Base-by-base conservation (phyloP, 2,113 vertebrate genomes). In the Dasyornis broadbenti region DNA sequence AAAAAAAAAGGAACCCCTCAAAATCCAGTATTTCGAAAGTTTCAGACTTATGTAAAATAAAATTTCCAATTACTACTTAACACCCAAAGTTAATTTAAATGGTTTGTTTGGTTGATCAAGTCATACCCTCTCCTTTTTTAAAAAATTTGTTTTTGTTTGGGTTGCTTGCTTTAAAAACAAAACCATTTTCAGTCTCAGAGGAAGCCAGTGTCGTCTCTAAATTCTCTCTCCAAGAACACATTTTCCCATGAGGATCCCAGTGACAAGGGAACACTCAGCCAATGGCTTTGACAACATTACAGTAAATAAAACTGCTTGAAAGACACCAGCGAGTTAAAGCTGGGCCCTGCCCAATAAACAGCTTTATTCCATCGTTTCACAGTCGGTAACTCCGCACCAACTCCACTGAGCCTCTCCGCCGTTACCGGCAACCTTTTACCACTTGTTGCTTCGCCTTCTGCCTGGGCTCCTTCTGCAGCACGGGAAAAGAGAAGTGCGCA, bases 401-500 rank as follows among this genome's bases (percentile, higher is more conserved):
- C 88, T 39, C 45, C 66, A 40, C 15, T 11, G 68, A 39, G 1
- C 33, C 27, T 68, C 76, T 56, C 2, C 5, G 88, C 45, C 40
- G 35, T 59, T 87, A 91, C 30, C 13, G 96, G 86, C 86, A 85
- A 94, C 93, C 64, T 92, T 86, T 84, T 83, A 78, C 49, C 80
- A 92, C 92, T 96, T 91, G 93, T 96, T 94, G 90, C 81, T 82
- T 89, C 89, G 72, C 56, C 92, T 95, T 76, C 82, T 90, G 78
- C 85, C 95, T n/a, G 91, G 93, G 86, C 86, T 91, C n/a, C 75
- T 90, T 42, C 31, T 1, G 12, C 11, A 6, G 73, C 65, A 37
- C 1, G 24, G n/a, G 64, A 39, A 82, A 50, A 54, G 59, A 35
- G 37, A 85, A 56, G 49, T 2, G 66, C 89, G 23, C 68, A 53